A percentile compares a stretch with the other conserved stretches of the same genome.
Conservation (phyloP, 1,140 invertebrate genomes). For the Drosophila persimilis region DNA sequence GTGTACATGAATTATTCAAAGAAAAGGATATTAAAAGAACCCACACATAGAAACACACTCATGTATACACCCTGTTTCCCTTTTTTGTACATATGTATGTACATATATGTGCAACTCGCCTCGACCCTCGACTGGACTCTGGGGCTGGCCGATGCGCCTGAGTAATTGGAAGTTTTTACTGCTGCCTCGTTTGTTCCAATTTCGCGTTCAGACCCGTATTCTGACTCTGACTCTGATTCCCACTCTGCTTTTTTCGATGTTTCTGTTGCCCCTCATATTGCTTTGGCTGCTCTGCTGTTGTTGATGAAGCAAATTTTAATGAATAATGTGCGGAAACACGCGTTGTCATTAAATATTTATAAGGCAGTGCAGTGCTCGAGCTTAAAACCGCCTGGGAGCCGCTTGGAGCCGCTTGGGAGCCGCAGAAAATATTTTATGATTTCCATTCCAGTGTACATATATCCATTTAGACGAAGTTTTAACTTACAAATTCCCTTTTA, state of each 20-base stretch:
- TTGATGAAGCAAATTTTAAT: slow-evolving; percentile 78
- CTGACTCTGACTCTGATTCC: slow-evolving; percentile 26
- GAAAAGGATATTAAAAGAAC: slow-evolving; percentile 78
- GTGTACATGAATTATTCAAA: slow-evolving; percentile 75
- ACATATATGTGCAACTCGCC: slow-evolving; percentile 7
- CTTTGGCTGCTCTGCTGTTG: slow-evolving; percentile 25
- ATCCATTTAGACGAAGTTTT: slow-evolving; percentile 1
- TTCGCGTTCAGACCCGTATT: slow-evolving; percentile 36
- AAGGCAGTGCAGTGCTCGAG: slow-evolving; percentile 23
- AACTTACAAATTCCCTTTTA: slow-evolving; percentile 4
- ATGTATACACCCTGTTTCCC: slow-evolving; percentile 20
- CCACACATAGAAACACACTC: slow-evolving; percentile 40
- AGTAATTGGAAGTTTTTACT: slow-evolving; percentile 81
- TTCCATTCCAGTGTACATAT: neutral
- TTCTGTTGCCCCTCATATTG: slow-evolving; percentile 14
- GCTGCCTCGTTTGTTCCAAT: slow-evolving; percentile 76
- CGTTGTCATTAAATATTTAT: slow-evolving; percentile 72
- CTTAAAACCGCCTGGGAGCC: slow-evolving; percentile 17
- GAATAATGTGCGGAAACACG: slow-evolving; percentile 79
- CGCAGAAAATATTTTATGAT: too few relatives aligned
- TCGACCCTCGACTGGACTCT: slow-evolving; percentile 18
- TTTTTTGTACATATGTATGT: slow-evolving; percentile 27
- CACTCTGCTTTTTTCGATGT: slow-evolving; percentile 4
- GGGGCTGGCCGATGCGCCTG: slow-evolving; percentile 49
- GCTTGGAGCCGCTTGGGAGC: too few relatives aligned